A percentile compares a stretch with the other conserved stretches of the same genome.
Conservation (phyloP, 2,113 vertebrate genomes). For the Phodopus roborovskii region DNA sequence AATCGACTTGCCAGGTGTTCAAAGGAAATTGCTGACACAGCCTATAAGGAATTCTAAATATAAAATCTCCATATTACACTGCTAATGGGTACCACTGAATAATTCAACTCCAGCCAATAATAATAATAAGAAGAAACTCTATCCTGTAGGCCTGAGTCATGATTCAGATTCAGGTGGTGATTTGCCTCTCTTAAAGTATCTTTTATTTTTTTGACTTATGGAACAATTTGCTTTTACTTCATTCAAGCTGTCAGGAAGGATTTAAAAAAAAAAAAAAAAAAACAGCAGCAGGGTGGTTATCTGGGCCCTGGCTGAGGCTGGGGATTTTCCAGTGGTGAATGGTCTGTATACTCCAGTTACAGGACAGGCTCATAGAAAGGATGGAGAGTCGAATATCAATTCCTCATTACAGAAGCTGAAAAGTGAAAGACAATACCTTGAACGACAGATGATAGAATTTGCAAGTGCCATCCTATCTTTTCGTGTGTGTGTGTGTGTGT, state of each 20-base stretch:
- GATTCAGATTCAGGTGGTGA: constrained; percentile 86
- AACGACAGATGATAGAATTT: constrained; percentile 56
- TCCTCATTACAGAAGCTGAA: constrained; percentile 61
- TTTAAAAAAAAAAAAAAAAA: too few relatives aligned
- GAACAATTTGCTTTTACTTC: constrained; percentile 84
- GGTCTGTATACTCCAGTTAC: constrained; percentile 79
- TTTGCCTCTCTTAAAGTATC: constrained; percentile 87
- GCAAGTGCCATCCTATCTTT: not conserved
- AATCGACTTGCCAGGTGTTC: constrained; percentile 85
- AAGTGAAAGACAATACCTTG: constrained; percentile 72
- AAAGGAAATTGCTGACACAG: constrained; percentile 86
- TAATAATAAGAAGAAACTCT: constrained; percentile 86
- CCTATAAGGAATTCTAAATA: constrained; percentile 89
- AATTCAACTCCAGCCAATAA: constrained; percentile 90
- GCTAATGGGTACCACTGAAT: constrained; percentile 90
- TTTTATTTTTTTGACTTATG: constrained; percentile 73
- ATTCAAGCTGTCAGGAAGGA: constrained; percentile 79
- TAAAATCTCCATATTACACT: constrained; percentile 88
- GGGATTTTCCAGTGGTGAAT: constrained; percentile 69
- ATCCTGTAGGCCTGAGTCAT: constrained; percentile 84
- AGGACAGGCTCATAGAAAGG: constrained; percentile 56
- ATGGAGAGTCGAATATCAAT: not conserved
- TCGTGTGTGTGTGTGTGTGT: not conserved
- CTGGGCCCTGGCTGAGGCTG: constrained; percentile 63
- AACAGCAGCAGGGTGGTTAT: constrained; percentile 27